phyloP scores from a whole-genome alignment of 2,113 vertebrate species.

The Leucosticte australis region DNA sequence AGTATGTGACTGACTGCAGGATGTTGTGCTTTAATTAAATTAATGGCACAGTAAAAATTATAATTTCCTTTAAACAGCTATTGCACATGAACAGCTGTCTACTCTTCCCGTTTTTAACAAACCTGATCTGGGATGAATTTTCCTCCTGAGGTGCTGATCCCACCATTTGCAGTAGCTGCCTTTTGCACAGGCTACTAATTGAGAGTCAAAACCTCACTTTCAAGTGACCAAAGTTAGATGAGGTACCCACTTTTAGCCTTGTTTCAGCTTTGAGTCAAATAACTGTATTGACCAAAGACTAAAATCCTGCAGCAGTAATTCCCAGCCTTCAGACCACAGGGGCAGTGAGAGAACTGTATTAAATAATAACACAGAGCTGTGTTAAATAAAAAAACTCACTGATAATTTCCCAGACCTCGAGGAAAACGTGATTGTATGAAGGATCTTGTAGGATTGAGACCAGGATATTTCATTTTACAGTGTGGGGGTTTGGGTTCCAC shows the following conservation, averaged over 20 bases:
- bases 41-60: background rate
- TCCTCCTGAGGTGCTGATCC: background rate
- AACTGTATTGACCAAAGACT: background rate
- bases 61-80: background rate
- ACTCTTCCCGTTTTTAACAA: background rate
- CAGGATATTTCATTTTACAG: background rate
- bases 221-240: background rate
- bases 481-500: background rate
- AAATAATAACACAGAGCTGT: background rate
- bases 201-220: background rate
- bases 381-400: background rate
- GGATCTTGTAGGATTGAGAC: background rate
- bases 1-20: background rate
- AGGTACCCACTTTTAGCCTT: background rate
- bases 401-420: background rate
- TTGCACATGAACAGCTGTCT: background rate
- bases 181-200: background rate
- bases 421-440: background rate
- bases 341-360: background rate
- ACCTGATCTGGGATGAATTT: background rate
- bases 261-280: background rate
- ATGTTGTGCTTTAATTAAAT: background rate
- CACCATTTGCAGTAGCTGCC: background rate
- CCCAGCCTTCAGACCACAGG: background rate
- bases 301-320: background rate